Evolutionary conservation across 2,113 vertebrate species (phyloP), one percentile per base, ranked within the genome.

Genomic region (Forbesichthys papilliferus): DNA sequence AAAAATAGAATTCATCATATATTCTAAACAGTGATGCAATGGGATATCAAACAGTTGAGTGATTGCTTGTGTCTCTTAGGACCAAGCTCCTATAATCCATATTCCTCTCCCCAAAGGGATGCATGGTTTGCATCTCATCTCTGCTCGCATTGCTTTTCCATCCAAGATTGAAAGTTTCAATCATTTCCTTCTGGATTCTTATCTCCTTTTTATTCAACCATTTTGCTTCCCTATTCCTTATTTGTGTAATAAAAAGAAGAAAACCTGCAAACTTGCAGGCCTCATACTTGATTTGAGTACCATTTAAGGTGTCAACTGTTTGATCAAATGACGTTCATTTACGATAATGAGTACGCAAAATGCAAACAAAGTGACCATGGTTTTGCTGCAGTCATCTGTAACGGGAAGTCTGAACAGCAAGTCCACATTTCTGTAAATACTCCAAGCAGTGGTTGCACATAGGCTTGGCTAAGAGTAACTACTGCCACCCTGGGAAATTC

Each of bases 81-180:
- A 83, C 80, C 75, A 83, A 75, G 63, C 85, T 88, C 72, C 61
- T 79, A 75, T 82, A 88, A 90, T 89, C 84, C 73, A 88, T 87
- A 89, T 78, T 58, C 69, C 64, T 69, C 75, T 69, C 80, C 73
- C 86, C 79, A 78, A 78, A 85, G 84, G 80, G 80, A 87, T 13
- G 66, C 83, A 75, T 76, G 78, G 79, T 87, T 89, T 89, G 88
- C 86, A 87, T 87, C 84, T 88, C 86, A 88, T 88, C 84, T 81
- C 73, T 74, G 66, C 80, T 81, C 69, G 63, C 66, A 59, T 53
- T 61, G 66, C 77, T 73, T 48, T 69, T 82, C 77, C 80, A 77
- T 46, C 66, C 59, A 12, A 84, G 87, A 89, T 84, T 87, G 80
- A 83, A 87, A 83, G 63, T 80, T 84, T 86, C 79, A 86, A 87